Conservation (phyloP, 2,888 invertebrate genomes). For the Clanis bilineata region DNA sequence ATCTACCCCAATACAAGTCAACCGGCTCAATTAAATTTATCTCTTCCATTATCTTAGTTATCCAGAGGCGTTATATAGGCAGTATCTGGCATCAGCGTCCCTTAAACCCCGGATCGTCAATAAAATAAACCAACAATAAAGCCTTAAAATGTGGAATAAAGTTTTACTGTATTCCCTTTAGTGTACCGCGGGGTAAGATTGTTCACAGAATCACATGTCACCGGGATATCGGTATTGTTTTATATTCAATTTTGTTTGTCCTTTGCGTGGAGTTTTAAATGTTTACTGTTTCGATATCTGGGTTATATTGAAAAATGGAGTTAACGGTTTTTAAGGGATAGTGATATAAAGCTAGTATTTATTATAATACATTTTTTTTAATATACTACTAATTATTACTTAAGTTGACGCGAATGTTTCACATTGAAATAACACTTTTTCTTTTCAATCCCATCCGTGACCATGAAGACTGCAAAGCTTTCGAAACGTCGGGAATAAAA, state of each 20-base stretch:
- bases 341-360: too few species aligned
- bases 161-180: constrained; percentile 16
- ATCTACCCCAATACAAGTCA: constrained; percentile 7
- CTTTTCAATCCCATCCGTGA: too few species aligned
- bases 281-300: too few species aligned
- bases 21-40: constrained; percentile 14
- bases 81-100: constrained; percentile 2
- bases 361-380: too few species aligned
- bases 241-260: constrained; percentile 2
- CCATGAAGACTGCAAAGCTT: too few species aligned
- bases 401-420: too few species aligned
- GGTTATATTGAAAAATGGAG: too few species aligned
- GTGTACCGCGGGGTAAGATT: constrained; percentile 12
- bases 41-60: constrained; percentile 15
- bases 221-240: constrained; percentile 3
- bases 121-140: constrained; percentile 29
- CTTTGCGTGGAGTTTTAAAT: not conserved
- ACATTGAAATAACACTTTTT: too few species aligned
- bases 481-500: too few species aligned
- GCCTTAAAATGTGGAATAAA: constrained; percentile 27
- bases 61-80: constrained; percentile 9
- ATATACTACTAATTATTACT: too few species aligned
- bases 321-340: too few species aligned
- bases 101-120: constrained; percentile 17
- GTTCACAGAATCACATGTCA: constrained; percentile 6